These are phyloP conservation scores for Acipenser ruthenus DNA, from an alignment of 2,797 vertebrate genomes.

Conservation along the genomic window DNA sequence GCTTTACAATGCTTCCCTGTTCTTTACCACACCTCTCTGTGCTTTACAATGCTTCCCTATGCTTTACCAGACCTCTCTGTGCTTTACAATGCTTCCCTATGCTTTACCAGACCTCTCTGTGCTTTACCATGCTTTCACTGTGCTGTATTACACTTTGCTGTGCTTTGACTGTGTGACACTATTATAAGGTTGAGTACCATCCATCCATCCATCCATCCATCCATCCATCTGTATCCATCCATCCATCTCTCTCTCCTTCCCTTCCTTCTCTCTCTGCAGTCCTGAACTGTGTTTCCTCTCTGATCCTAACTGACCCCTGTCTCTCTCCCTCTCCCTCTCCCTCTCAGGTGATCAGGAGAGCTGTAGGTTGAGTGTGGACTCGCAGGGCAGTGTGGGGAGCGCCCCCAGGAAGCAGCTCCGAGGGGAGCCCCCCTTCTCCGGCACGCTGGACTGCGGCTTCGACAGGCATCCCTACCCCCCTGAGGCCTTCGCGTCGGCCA, in stretches of 20 bases:
- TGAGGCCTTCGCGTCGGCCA: slow-evolving; percentile 60
- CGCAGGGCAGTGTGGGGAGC: slow-evolving; percentile 62
- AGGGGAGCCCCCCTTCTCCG: slow-evolving; percentile 61
- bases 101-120: background rate
- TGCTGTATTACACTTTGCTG: background rate
- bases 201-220: no score
- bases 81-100: slow-evolving; percentile 1
- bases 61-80: background rate
- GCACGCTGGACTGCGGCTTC: slow-evolving; percentile 74
- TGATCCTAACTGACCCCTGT: background rate
- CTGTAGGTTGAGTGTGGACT: slow-evolving; percentile 77
- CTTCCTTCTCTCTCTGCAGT: background rate
- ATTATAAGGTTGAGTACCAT: no score
- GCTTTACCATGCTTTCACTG: slow-evolving; percentile 1
- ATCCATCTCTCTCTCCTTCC: background rate
- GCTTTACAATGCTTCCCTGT: background rate
- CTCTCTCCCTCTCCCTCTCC: background rate
- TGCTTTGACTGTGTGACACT: no score
- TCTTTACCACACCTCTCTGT: background rate
- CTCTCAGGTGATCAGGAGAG: slow-evolving; percentile 78
- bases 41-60: background rate
- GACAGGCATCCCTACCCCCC: slow-evolving; percentile 73
- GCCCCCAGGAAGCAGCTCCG: slow-evolving; percentile 73
- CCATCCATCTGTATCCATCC: background rate
- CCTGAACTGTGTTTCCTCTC: background rate